phyloP scores from a whole-genome alignment of 2,113 vertebrate species.

The Toxostoma redivivum region DNA sequence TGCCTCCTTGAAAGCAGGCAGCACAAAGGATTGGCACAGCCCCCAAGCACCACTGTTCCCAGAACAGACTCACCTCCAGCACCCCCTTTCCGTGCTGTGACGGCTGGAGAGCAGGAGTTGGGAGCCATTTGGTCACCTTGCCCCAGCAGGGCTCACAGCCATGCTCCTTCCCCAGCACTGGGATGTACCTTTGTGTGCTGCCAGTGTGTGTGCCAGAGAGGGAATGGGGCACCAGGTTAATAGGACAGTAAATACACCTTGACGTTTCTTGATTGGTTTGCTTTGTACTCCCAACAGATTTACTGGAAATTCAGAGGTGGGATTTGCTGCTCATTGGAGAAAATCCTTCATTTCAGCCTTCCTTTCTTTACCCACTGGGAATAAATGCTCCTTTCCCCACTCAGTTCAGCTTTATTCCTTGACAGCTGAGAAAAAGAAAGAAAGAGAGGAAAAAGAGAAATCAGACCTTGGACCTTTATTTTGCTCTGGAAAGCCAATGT shows the following conservation, averaged over 20 bases:
- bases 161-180: background rate
- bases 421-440: background rate
- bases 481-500: background rate
- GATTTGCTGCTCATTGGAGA: background rate
- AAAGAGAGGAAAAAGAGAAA: background rate
- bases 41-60: background rate
- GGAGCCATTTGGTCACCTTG: background rate
- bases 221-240: background rate
- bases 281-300: background rate
- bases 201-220: rapidly evolving
- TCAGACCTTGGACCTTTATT: background rate
- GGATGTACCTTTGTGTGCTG: background rate
- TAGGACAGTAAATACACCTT: background rate
- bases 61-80: background rate
- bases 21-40: background rate
- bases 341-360: background rate
- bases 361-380: background rate
- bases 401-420: background rate
- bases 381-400: background rate
- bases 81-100: rapidly evolving
- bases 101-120: rapidly evolving
- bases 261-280: background rate
- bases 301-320: background rate
- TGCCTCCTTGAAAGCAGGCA: background rate
- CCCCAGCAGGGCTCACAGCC: rapidly evolving